Conservation (phyloP, 2,113 vertebrate genomes). For the Elanus axillaris region DNA sequence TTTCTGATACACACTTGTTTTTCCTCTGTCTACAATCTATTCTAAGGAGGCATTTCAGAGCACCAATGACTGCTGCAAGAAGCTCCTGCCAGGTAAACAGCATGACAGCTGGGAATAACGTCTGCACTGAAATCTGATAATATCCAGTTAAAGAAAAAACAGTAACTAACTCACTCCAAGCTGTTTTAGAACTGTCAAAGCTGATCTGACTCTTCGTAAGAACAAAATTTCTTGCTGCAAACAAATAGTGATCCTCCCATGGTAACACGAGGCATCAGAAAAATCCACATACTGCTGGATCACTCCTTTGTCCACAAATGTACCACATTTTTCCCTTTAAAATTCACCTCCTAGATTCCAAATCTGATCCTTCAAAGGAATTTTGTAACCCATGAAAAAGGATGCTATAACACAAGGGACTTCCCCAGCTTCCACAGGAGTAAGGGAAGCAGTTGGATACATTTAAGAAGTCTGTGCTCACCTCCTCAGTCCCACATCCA, state of each 20-base stretch:
- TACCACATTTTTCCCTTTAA: background rate
- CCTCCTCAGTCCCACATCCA: background rate
- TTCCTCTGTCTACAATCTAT: background rate
- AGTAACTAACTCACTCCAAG: background rate
- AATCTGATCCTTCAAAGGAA: background rate
- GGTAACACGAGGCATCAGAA: background rate
- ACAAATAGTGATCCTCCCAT: background rate
- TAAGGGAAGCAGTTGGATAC: background rate
- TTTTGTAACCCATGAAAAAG: background rate
- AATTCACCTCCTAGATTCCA: background rate
- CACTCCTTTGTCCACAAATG: background rate
- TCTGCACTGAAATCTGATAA: background rate
- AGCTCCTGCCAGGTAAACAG: slow-evolving; percentile 3
- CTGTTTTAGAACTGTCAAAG: background rate
- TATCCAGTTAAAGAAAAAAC: background rate
- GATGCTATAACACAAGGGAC: background rate
- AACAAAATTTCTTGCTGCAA: background rate
- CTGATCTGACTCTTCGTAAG: background rate
- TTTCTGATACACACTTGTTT: background rate
- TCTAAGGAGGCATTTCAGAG: background rate
- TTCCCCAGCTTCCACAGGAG: background rate
- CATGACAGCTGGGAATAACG: background rate
- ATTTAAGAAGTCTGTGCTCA: background rate
- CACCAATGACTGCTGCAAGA: background rate
- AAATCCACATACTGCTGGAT: background rate